Base-by-base conservation (phyloP, 2,113 vertebrate genomes). In the Casuarius casuarius region DNA sequence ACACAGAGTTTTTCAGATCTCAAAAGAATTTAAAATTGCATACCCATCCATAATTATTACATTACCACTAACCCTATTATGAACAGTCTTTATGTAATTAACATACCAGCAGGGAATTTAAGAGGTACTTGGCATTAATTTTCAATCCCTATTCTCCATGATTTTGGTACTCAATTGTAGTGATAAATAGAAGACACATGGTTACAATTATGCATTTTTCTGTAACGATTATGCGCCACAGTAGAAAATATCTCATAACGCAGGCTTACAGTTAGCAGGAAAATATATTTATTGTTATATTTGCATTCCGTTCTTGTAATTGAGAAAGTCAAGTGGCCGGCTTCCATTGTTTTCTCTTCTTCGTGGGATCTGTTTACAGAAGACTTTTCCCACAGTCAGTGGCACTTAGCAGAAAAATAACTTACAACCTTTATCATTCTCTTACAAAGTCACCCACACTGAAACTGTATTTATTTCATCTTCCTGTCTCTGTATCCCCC, bases 401-500 rank as follows among this genome's bases (percentile, higher is more conserved):
- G 90, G 75, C 92, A 96, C 83, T 95, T 96, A 87, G 89, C 77
- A 95, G 82, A 73, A 91, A 93, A 95, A 95, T 49, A 92, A 90
- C 91, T 84, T 89, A 35, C 88, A 95, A 6, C 61, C 76, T 84
- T 95, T 90, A 29, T 71, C 68, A 22, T 68, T 89, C 56, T 87
- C 89, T 95, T 68, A 81, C 48, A 5, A 9, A 97, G 95, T 49
- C 91, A 95, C 51, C 80, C 89, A 71, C 2, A 3, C 4, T 4
- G 40, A 93, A 96, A 97, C 75, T 86, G 94, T 12, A 46, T 96
- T 97, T 96, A 94, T 91, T 98, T 96, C 97, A 97, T 97, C 96
- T 97, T 97, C 92, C 90, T 59, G 97, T 96, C 97, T 98, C 95
- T 97, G 97, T 91, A 91, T 95, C 95, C 92, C 97, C 97, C 97